Conservation (phyloP, 2,888 invertebrate genomes). For the Cordylochernes scorpioides region DNA sequence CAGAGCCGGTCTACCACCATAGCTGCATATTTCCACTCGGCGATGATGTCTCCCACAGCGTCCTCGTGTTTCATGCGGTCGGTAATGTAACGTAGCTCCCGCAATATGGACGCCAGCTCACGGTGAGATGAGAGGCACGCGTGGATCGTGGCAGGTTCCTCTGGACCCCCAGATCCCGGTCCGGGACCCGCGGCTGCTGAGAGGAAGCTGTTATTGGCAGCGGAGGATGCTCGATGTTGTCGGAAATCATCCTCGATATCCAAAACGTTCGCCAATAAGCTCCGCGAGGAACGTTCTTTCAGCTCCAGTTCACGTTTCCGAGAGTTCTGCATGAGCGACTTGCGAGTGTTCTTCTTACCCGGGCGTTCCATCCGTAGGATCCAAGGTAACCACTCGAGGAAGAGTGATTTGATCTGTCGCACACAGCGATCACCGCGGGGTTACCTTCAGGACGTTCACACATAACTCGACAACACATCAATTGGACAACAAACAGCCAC, state of each 20-base stretch:
- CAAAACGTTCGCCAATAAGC: conserved; percentile 77
- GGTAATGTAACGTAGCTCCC: conserved; percentile 75
- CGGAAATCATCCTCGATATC: conserved; percentile 85
- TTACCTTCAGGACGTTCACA: too few species aligned
- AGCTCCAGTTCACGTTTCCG: conserved; percentile 51
- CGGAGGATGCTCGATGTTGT: conserved; percentile 2
- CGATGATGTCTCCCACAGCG: conserved; percentile 70
- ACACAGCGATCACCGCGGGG: too few species aligned
- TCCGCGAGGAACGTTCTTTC: conserved; percentile 66
- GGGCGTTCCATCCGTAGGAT: conserved; percentile 83
- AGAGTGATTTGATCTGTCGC: conserved; percentile 73
- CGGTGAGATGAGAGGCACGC: conserved; percentile 19
- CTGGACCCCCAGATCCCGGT: too few species aligned
- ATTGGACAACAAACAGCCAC: too few species aligned
- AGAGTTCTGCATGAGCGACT: conserved; percentile 43
- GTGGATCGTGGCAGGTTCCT: conserved; percentile 5
- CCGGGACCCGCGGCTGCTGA: too few species aligned
- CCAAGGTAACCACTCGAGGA: conserved; percentile 92
- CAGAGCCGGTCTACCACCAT: conserved; percentile 95
- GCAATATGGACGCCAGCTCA: conserved; percentile 75
- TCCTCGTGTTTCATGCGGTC: conserved; percentile 82
- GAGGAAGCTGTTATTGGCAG: too few species aligned
- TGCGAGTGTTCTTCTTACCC: conserved; percentile 50
- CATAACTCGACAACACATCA: too few species aligned
- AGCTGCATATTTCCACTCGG: conserved; percentile 89